A percentile compares a stretch with the other conserved stretches of the same genome.
Evolutionary conservation across 2,797 vertebrate species (phyloP).

Genomic region (Gambusia yucatana): DNA sequence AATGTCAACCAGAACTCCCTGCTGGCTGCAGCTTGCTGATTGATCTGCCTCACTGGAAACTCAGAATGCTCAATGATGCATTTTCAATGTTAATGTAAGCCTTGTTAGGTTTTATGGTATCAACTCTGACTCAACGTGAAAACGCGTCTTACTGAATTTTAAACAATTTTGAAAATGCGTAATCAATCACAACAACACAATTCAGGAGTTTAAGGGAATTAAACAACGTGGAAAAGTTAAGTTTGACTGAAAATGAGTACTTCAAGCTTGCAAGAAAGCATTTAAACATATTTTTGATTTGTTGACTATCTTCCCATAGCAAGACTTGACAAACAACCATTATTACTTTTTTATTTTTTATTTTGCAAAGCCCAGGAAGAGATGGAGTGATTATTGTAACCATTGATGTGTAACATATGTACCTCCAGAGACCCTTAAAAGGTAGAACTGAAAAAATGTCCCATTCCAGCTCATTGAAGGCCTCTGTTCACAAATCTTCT

Average conservation of each 20-base stretch:
- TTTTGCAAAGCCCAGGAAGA: neutral
- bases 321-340: neutral
- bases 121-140: neutral
- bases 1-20: constrained; percentile 60
- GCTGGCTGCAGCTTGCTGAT: constrained; percentile 17
- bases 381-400: neutral
- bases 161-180: neutral
- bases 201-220: neutral
- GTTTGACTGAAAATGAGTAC: neutral
- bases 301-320: neutral
- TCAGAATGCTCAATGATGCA: constrained; percentile 7
- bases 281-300: neutral
- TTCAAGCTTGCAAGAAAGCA: neutral
- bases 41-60: constrained; percentile 31
- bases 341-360: neutral
- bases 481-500: neutral
- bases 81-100: neutral
- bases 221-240: neutral
- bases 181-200: neutral
- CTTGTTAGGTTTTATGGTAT: neutral
- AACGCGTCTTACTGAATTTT: neutral
- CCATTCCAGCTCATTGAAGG: neutral
- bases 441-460: neutral
- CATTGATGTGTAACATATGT: neutral
- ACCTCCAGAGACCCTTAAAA: neutral